Evolutionary conservation across 2,113 vertebrate genomes (phyloP).

Genomic region (Pica pica): DNA sequence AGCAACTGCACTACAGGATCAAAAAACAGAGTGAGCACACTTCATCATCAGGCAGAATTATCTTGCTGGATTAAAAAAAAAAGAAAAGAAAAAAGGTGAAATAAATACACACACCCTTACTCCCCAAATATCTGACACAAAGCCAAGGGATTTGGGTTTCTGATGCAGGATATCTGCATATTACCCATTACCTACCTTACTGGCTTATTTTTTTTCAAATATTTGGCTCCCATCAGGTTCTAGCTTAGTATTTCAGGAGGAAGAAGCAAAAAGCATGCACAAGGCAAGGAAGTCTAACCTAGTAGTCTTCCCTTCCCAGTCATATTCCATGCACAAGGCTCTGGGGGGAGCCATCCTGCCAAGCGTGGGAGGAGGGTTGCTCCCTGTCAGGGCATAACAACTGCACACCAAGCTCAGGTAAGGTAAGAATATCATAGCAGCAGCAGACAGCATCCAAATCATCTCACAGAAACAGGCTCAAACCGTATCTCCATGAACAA

Average conservation of each 20-base stretch:
- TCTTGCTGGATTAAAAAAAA: slow-evolving; percentile 19
- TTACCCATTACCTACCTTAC: background rate
- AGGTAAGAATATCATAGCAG: background rate
- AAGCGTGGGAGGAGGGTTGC: background rate
- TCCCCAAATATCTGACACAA: background rate
- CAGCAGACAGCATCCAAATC: background rate
- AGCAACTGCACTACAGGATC: slow-evolving; percentile 69
- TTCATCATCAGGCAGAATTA: slow-evolving; percentile 70
- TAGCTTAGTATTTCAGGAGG: background rate
- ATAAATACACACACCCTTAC: background rate
- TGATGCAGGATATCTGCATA: background rate
- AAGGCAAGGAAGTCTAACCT: background rate
- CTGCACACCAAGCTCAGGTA: background rate
- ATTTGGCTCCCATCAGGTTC: background rate
- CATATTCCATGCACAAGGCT: background rate
- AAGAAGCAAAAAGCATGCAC: background rate
- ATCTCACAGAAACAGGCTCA: background rate
- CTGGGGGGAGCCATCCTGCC: background rate
- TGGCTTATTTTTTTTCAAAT: background rate
- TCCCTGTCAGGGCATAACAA: background rate
- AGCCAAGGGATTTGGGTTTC: background rate
- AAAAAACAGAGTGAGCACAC: slow-evolving; percentile 63
- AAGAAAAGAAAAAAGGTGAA: background rate
- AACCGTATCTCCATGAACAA: background rate
- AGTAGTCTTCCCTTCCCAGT: background rate